Base-by-base conservation (phyloP, 2,888 invertebrate species). In the Arrhopalites spinosus region DNA sequence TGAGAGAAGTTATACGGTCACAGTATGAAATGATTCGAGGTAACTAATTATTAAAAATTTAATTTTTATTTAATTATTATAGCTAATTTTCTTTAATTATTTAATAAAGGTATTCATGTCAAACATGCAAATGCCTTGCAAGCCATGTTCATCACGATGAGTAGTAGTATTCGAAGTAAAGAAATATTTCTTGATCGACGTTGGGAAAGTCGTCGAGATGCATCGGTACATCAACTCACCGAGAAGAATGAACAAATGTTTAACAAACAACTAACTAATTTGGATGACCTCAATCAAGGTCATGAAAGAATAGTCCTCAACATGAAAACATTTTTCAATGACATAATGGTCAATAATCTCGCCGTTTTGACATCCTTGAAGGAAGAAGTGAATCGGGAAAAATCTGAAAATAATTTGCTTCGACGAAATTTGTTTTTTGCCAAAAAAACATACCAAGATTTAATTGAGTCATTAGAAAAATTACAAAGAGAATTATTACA, bases 291-390 rank as follows among this genome's bases (percentile, higher is more conserved):
- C 64, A 29, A 73, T 45, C 20, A 47, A 36, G n/a, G 0, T 20
- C 73, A 73, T 50, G 73, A 73, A 8, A 73, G 27, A 45, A 8
- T 50, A 20, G 29, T 73, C n/a, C 73, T 36, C 13, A 47, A 73
- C 15, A 5, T 73, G 1, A 15, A 73, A 66, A 73, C 73, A 25
- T 73, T 30, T 50, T 73, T 73, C 30, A 73, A 73, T 50, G 73
- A 73, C 50, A 73, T 73, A 64, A 73, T 64, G 0, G 29, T 50
- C 25, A 73, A 73, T 27, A 73, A 73, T 50, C 47, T 64, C 20
- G 66, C 47, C 8, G 64, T 73, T 13, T 64, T 73, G 23, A 1
- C 3, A 27, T 17, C 73, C 8, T 3, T 73, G 0, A 23, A 73
- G 13, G 7, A 45, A 2, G 73, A 73, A 27, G 17, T 73, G 13